Base-by-base conservation (phyloP, 2,888 invertebrate species). In the Coelopa pilipes region DNA sequence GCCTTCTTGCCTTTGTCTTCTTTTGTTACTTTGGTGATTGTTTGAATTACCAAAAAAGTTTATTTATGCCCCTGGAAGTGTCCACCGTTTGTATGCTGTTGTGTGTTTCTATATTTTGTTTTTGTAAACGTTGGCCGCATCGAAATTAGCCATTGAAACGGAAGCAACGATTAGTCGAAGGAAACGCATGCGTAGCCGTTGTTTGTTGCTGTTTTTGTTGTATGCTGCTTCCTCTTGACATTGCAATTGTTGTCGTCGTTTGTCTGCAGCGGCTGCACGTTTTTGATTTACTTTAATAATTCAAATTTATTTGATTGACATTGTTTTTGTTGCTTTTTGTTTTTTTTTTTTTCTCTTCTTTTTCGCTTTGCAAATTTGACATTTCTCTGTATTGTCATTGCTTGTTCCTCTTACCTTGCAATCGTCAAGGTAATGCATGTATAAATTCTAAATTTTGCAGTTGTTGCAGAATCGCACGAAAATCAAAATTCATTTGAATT, bases 361-460 rank as follows among this genome's bases (percentile, higher is more conserved):
- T 13, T 3, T 13, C 9, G 4, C 24, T 60, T 21, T 50, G 62
- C 62, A 49, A 63, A 74, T 74, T 70, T 77, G 62, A 69, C 67
- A 68, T 72, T 70, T 73, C 65, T 73, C 72, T 75, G 74, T 77
- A 53, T 67, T 34, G 34, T 34, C 34, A 34, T 34, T 34, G 34
- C 34, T 34, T 34, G 34, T 34, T 34, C 34, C 34, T 34, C 34
- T 34, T 73, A 75, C 75, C 73, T 75, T 75, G 73, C 73, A 73
- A 55, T 60, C 53, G 21, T 53, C 70, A 74, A 76, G 75, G 75
- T 74, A 66, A 63, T 71, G 65, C 68, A 76, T 76, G 69, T 65
- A 59, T 72, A 68, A 76, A 72, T 72, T 69, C 57, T 60, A 75
- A 70, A 50, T 62, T 75, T 73, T 73, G 67, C 67, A 72, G 60